These are phyloP conservation scores for Mixornis gularis DNA, from an alignment of 2,113 vertebrate genomes.

Conservation along the genomic window DNA sequence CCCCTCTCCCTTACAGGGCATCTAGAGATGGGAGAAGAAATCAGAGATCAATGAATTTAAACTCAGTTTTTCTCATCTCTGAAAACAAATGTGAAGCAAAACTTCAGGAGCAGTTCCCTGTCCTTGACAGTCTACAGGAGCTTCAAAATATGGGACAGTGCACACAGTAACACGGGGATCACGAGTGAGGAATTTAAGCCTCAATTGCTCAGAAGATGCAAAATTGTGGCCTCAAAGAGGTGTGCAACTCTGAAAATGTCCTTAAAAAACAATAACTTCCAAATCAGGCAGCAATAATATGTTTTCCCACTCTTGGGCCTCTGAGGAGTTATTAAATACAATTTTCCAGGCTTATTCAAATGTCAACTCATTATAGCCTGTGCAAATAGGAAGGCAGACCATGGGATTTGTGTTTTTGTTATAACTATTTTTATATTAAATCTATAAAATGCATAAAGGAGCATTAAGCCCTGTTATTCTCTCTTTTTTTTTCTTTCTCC, in stretches of 20 bases:
- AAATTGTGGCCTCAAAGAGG: neutral
- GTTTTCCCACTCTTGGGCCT: slow-evolving; percentile 5
- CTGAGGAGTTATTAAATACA: slow-evolving; percentile 13
- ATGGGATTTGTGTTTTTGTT: neutral
- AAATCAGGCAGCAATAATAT: neutral
- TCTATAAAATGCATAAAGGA: slow-evolving; percentile 7
- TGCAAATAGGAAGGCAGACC: neutral
- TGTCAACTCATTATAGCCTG: neutral
- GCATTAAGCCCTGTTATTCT: neutral
- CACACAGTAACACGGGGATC: neutral
- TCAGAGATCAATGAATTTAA: neutral
- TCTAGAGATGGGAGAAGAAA: neutral
- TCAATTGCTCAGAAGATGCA: neutral
- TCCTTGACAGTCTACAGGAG: neutral
- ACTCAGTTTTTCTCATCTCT: neutral
- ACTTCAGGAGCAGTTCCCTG: neutral
- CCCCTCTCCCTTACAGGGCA: neutral
- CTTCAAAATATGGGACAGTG: neutral
- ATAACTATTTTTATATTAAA: slow-evolving; percentile 33
- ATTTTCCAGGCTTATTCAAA: slow-evolving; percentile 42
- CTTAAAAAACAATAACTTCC: neutral
- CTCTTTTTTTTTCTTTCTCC: neutral
- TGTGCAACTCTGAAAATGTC: neutral
- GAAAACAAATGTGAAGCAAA: neutral
- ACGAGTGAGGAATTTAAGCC: neutral